These are phyloP conservation scores for Apamea crenata DNA, from an alignment of 2,888 invertebrate genomes.

Conservation along the genomic window DNA sequence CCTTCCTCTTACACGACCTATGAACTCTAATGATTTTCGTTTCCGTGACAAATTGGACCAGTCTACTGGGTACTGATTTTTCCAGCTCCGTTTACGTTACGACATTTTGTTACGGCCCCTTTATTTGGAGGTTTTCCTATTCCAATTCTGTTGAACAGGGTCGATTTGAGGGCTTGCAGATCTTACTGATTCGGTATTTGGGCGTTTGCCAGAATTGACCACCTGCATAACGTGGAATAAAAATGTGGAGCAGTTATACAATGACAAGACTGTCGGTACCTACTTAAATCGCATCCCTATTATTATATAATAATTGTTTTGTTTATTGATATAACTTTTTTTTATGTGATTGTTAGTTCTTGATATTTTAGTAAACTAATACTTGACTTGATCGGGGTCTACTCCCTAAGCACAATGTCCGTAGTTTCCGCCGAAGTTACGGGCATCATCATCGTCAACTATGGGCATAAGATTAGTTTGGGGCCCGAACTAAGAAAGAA, in stretches of 20 bases:
- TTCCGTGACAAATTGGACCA: constrained; percentile 57
- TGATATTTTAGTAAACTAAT: not conserved
- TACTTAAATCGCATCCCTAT: constrained; percentile 4
- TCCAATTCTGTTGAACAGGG: constrained; percentile 32
- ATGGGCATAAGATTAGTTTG: not conserved
- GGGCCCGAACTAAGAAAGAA: not conserved
- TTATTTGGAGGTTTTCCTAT: constrained; percentile 39
- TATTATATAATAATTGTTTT: not conserved
- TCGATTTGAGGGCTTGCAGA: constrained; percentile 41
- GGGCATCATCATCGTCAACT: not conserved
- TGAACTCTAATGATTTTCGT: constrained; percentile 58
- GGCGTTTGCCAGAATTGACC: constrained; percentile 43
- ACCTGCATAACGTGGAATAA: constrained; percentile 39
- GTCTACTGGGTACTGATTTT: constrained; percentile 44
- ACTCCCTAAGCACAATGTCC: not conserved
- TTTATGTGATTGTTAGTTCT: not conserved
- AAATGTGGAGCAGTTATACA: constrained; percentile 29
- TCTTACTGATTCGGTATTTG: constrained; percentile 46
- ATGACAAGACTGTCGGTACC: constrained; percentile 1
- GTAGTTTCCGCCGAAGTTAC: not conserved
- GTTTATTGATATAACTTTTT: not conserved
- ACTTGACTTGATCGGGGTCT: not conserved
- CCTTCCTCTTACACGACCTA: constrained; percentile 48
- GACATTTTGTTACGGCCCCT: constrained; percentile 29
- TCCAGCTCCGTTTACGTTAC: constrained; percentile 28